phyloP scores from a whole-genome alignment of 2,888 invertebrate species.

The Lumbricus terrestris region DNA sequence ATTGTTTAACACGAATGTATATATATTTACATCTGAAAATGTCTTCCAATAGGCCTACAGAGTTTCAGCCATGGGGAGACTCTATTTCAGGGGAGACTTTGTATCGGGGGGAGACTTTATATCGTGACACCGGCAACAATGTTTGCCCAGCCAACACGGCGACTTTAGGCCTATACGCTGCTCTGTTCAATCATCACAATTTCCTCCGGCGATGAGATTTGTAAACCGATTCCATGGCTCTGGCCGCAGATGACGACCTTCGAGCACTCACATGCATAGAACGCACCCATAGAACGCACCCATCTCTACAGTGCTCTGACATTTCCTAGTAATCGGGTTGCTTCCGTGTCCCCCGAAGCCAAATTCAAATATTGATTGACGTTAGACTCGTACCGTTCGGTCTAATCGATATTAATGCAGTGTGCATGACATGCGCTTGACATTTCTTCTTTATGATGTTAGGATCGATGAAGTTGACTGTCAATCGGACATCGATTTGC shows the following conservation, averaged over 20 bases:
- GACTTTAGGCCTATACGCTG: no score
- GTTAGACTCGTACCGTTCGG: background rate
- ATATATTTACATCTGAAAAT: no score
- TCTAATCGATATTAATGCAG: background rate
- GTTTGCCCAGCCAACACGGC: conserved; percentile 3
- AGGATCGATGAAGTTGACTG: background rate
- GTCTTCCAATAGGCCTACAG: no score
- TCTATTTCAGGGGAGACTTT: no score
- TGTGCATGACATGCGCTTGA: background rate
- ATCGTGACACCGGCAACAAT: no score
- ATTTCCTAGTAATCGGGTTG: background rate
- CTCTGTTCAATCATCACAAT: background rate
- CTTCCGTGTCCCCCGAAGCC: background rate
- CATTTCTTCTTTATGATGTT: background rate
- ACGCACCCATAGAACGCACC: background rate
- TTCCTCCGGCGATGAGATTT: background rate
- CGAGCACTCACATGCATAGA: background rate
- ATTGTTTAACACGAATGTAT: no score
- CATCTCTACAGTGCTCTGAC: no score
- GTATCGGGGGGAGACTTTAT: no score
- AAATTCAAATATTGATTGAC: conserved; percentile 3
- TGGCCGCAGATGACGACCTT: background rate
- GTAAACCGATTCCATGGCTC: background rate
- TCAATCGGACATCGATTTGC: background rate
- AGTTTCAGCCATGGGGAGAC: no score